Evolutionary conservation across 1,140 invertebrate genomes (phyloP).

Genomic region (Matsumurasca onukii): DNA sequence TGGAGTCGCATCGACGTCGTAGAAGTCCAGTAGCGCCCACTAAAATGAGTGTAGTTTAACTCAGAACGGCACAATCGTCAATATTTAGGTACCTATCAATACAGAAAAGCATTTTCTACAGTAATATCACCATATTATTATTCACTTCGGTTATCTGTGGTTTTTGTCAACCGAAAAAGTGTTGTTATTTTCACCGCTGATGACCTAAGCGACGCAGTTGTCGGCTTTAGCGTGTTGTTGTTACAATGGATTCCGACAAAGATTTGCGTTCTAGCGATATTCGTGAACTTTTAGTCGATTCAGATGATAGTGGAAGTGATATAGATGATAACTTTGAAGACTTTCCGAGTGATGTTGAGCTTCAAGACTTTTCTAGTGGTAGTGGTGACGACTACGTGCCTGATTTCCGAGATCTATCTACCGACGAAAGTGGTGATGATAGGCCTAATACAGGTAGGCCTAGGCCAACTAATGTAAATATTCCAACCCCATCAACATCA

Average conservation of each 20-base stretch:
- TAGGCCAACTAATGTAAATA: neutral
- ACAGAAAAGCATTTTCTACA: too few species aligned
- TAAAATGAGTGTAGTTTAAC: too few species aligned
- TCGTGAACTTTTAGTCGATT: neutral
- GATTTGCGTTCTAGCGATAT: neutral
- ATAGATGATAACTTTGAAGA: neutral
- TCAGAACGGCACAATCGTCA: too few species aligned
- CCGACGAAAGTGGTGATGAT: neutral
- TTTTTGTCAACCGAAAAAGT: too few species aligned
- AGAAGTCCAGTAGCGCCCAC: too few species aligned
- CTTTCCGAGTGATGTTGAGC: neutral
- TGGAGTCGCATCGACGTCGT: too few species aligned
- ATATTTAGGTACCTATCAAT: too few species aligned
- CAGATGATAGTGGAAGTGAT: neutral
- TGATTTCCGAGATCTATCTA: neutral
- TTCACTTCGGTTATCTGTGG: too few species aligned
- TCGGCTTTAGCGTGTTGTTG: neutral
- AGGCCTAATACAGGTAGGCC: neutral
- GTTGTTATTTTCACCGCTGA: too few species aligned
- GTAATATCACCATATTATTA: too few species aligned
- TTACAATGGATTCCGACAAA: neutral
- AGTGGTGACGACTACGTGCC: neutral
- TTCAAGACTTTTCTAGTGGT: neutral
- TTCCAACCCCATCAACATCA: too few species aligned
- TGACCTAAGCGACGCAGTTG: too few species aligned